Evolutionary conservation across 2,797 vertebrate genomes (phyloP), one percentile per base, ranked within the genome.

Genomic region (Propithecus perrieri): DNA sequence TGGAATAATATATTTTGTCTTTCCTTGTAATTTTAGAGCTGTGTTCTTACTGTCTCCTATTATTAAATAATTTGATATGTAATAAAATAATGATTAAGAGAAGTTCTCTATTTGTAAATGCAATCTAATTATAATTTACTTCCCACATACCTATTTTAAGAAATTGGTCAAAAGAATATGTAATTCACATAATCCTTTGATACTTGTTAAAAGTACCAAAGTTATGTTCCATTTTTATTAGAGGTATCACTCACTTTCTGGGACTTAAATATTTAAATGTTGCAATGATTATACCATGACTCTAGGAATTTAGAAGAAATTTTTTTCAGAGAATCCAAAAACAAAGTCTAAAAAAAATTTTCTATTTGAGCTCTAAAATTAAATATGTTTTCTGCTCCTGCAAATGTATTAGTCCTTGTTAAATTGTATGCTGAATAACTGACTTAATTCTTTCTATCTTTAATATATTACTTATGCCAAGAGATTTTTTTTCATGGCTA

Each of bases 11-110:
- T 74, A 50, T 93, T 83, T 91, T 97, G 22, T 85, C 22, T 91
- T 79, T 57, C 53, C 81, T 93, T 83, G 22, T 59, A 80, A 43
- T 92, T 95, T 74, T 96, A 94, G 43, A 94, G 9, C 57, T 85
- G 13, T 74, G 15, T 85, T 81, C 26, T 33, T 63, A 30, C 15
- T 65, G 30, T 78, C 50, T 71, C 72, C 30, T 90, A 14, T 53
- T 75, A 35, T 72, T 55, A 87, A 80, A 65, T 83, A 91, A 87
- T 75, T 50, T 78, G 30, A 83, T 38, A 69, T 63, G 14, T 55
- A 84, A 85, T 95, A 94, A 97, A 92, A 87, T 85, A 61, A 35
- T 90, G 17, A 79, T 87, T 55, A 86, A 91, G n/a, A 28, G 13
- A 90, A 83, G 76, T 91, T 71, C 38, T 89, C 28, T 53, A 61